phyloP scores from a whole-genome alignment of 2,888 invertebrate genomes.

The Eucera pruinosa region DNA sequence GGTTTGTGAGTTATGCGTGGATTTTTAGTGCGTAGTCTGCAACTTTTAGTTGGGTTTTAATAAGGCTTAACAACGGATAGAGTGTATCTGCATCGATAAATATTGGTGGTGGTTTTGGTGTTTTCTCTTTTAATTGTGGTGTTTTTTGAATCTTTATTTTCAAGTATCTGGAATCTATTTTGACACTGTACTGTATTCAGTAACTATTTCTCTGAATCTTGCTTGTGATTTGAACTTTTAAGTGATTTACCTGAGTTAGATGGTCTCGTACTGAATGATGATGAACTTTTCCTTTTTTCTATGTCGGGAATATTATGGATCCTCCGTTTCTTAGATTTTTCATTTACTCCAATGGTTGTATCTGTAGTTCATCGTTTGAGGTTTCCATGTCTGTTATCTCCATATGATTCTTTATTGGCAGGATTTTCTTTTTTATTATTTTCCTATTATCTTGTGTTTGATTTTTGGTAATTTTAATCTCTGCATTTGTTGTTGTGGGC shows the following conservation, averaged over 20 bases:
- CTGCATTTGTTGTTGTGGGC: neutral
- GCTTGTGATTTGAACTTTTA: neutral
- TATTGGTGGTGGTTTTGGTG: neutral
- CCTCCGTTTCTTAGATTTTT: neutral
- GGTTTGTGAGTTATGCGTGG: neutral
- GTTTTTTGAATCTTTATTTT: neutral
- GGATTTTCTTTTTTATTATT: neutral
- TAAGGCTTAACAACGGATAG: neutral
- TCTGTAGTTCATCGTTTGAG: neutral
- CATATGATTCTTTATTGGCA: neutral
- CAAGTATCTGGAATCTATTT: neutral
- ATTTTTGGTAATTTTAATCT: neutral
- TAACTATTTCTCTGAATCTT: neutral
- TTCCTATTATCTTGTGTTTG: neutral
- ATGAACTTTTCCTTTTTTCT: neutral
- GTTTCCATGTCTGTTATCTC: neutral
- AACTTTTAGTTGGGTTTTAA: neutral
- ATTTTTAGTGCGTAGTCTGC: neutral
- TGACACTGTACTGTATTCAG: neutral
- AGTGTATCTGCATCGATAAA: neutral
- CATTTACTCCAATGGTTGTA: neutral
- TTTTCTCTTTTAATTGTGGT: neutral
- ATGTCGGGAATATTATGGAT: neutral
- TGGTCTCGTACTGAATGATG: neutral
- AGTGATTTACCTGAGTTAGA: neutral